phyloP scores from a whole-genome alignment of 1,140 invertebrate genomes.

The Mya arenaria region DNA sequence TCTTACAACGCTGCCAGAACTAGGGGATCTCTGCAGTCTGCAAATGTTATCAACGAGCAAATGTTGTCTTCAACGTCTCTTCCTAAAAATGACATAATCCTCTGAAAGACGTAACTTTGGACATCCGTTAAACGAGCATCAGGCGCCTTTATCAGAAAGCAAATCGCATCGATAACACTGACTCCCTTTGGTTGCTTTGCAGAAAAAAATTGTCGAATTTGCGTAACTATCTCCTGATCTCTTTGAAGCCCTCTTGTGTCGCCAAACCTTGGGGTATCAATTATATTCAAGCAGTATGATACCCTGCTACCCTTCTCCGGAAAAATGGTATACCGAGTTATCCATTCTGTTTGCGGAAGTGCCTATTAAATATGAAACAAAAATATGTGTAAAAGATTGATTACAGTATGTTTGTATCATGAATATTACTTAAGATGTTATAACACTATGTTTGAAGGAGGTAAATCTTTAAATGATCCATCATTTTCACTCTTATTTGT shows the following conservation, averaged over 20 bases:
- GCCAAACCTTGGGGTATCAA: constrained; percentile 52
- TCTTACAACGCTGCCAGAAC: not conserved
- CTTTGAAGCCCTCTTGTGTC: constrained; percentile 49
- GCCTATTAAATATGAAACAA: constrained; percentile 9
- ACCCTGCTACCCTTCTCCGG: constrained; percentile 2
- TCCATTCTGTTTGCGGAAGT: constrained; percentile 29
- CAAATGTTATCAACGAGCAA: not conserved
- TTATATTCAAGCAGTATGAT: constrained; percentile 37
- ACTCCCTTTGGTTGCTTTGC: constrained; percentile 21
- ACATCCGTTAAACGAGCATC: constrained; percentile 7
- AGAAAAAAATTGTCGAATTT: constrained; percentile 45
- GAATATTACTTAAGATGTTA: no score
- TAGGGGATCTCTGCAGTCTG: not conserved
- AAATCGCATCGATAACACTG: constrained; percentile 52
- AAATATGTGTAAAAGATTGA: no score
- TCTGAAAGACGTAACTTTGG: constrained; percentile 57
- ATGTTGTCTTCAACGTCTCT: constrained; percentile 61
- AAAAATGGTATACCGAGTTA: constrained; percentile 34
- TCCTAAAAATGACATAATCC: constrained; percentile 53
- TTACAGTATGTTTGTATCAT: no score
- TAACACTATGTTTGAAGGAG: no score
- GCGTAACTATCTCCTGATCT: constrained; percentile 45
- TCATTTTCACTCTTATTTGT: no score
- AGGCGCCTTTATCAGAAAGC: constrained; percentile 3
- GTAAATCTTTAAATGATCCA: no score